A percentile compares a stretch with the other conserved stretches of the same genome.
These are phyloP conservation scores for Napeogenes inachia DNA, from an alignment of 2,888 invertebrate species.

Conservation along the genomic window DNA sequence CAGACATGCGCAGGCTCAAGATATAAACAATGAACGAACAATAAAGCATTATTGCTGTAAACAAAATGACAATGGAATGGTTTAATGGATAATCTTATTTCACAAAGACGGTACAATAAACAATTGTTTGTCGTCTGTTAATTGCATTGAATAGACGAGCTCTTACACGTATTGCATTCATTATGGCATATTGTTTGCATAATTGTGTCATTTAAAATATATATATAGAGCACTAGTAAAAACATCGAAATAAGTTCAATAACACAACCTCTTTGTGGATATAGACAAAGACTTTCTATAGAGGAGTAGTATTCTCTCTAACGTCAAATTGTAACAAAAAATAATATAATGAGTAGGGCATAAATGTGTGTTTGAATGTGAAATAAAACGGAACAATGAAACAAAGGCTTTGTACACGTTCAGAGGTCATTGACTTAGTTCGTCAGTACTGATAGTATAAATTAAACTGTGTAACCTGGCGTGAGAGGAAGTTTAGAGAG, in stretches of 20 bases:
- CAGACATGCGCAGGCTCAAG: constrained; percentile 17
- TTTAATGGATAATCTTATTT: constrained; percentile 30
- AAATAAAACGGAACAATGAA: constrained; percentile 11
- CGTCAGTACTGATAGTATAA: neutral
- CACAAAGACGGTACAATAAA: constrained; percentile 17
- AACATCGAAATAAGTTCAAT: too few relatives aligned
- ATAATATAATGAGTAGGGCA: too few relatives aligned
- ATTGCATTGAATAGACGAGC: constrained; percentile 1
- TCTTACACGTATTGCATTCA: neutral
- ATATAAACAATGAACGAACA: constrained; percentile 16
- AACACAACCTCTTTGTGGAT: too few relatives aligned
- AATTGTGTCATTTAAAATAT: too few relatives aligned
- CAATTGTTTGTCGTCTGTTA: constrained; percentile 14
- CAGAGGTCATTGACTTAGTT: constrained; percentile 16
- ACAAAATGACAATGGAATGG: constrained; percentile 29
- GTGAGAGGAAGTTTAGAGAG: neutral
- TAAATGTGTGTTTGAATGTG: too few relatives aligned
- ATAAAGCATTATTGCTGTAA: constrained; percentile 25
- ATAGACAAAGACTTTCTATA: too few relatives aligned
- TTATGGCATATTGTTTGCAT: neutral
- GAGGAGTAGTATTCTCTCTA: too few relatives aligned
- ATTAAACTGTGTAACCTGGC: neutral
- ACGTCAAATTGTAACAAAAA: too few relatives aligned
- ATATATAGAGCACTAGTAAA: too few relatives aligned
- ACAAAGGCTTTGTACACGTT: constrained; percentile 16